Percentiles rank a stretch among this genome's conserved stretches.
These are phyloP conservation scores for Lucifuga dentata DNA, from an alignment of 2,113 vertebrate species.

Conservation along the genomic window DNA sequence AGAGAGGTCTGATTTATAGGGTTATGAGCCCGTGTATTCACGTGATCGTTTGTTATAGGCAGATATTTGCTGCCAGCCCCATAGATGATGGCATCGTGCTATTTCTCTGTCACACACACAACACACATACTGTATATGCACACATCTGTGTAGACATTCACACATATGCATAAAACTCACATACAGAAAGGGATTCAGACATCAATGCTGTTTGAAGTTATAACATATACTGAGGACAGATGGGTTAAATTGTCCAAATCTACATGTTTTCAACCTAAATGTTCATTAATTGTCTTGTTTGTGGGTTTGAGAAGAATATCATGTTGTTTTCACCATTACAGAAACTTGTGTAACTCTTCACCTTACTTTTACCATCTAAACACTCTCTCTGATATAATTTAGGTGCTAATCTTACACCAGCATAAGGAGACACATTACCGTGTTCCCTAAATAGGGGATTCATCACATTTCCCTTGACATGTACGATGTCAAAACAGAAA, in stretches of 20 bases:
- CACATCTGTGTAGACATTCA: neutral
- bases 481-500: conserved; percentile 64
- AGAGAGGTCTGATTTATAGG: conserved; percentile 71
- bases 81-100: conserved; percentile 60
- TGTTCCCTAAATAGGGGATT: conserved; percentile 18
- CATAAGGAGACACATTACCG: conserved; percentile 42
- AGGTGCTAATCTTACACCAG: conserved; percentile 57
- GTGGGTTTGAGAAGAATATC: conserved; percentile 27
- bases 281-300: neutral
- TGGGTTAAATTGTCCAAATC: neutral
- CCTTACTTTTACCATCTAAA: conserved; percentile 54
- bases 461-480: conserved; percentile 48
- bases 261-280: neutral
- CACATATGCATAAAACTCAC: conserved; percentile 34
- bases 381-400: conserved; percentile 44
- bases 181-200: neutral
- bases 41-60: conserved; percentile 77
- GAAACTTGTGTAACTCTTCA: conserved; percentile 21
- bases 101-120: conserved; percentile 33
- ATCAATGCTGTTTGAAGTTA: neutral
- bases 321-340: conserved; percentile 17
- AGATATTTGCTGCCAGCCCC: conserved; percentile 76
- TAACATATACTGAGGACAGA: neutral
- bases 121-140: neutral
- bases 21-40: conserved; percentile 67